Evolutionary conservation across 2,113 vertebrate genomes (phyloP), one percentile per base, ranked within the genome.

Genomic region (Noctilio leporinus): DNA sequence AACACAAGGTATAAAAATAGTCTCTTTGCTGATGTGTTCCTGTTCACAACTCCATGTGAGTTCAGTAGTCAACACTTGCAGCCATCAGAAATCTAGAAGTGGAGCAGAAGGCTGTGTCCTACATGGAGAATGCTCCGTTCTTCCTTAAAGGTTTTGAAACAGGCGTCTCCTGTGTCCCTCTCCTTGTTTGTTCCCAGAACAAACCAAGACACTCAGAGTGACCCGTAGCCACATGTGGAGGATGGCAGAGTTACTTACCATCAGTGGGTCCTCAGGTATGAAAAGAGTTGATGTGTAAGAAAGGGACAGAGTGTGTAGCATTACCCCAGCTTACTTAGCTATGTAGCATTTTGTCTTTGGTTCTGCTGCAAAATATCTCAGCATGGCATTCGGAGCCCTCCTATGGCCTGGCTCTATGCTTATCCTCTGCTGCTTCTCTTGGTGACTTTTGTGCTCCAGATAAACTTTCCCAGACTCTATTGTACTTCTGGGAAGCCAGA

Each of bases 401-500:
- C 28, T n/a, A 38, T 14, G 33, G 67, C 70, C 82, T 72, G 57
- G 8, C 6, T 76, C 20, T 40, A 53, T 83, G 65, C n/a, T 28
- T 70, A 67, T 38, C 45, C 43, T 83, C 64, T 88, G 10, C 17
- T 40, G 53, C 26, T 88, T 84, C 57, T n/a, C 26, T 80, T 80
- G 81, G 24, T 84, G 55, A 96, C 84, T 84, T 7, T 67, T 94
- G 64, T 38, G 11, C 49, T 96, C 59, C 53, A 49, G 43, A 94
- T 26, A 82, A 73, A 83, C 15, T 51, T 91, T 89, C 53, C 75
- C 28, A 33, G 86, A 84, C n/a, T 76, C 17, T 81, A 33, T 8
- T 81, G 43, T 38, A 65, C 90, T 92, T 92, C 70, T n/a, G 28
- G 76, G 55, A 94, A 92, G 33, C 57, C 45, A 92, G 59, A 92